Evolutionary conservation across 92 coral and sea anemone genomes (phyloP), one percentile per base, ranked within the genome.

Genomic region (Bergia puertoricense): DNA sequence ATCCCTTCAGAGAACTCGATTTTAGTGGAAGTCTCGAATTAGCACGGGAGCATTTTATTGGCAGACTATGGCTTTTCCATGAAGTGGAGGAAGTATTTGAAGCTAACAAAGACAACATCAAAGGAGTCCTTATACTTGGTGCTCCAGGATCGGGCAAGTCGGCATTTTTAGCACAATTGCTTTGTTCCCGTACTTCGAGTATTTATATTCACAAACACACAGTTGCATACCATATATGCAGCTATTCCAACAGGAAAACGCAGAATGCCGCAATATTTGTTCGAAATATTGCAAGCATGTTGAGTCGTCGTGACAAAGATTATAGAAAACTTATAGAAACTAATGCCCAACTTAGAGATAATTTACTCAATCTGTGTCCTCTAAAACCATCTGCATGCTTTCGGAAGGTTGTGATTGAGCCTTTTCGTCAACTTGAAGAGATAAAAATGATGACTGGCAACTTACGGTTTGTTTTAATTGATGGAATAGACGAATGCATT

Each of bases 141-240:
- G 42, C 22, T 2, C 79, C 79, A 11, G 79, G 79, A 42, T 75
- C 46, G 43, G 79, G 79, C 43, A 75, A 75, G 79, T 38, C 79
- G 5, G 79, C 79, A 18, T 38, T 88, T 13, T 50, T 89, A 82
- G 76, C 91, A 20, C 81, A 89, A 16, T 54, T 89, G 67, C 67
- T 89, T 73, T 89, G 91, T 48, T 81, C 91, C 22, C 82, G 76
- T 56, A 81, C 72, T 62, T 81, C 91, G 79, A 81, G 88, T 76
- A 81, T 73, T 40, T 76, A 57, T 44, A 89, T 89, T 75, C 86
- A 89, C 75, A 75, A 42, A 23, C 74, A 89, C 46, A 82, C 77
- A 4, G 72, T 81, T 81, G 91, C 75, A 41, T 89, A 89, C 77
- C 91, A 81, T 76, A 22, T 89, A 39, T 89, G 91, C 42, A 86